Base-by-base conservation (phyloP, 2,113 vertebrate species). In the Tonatia bakeri region DNA sequence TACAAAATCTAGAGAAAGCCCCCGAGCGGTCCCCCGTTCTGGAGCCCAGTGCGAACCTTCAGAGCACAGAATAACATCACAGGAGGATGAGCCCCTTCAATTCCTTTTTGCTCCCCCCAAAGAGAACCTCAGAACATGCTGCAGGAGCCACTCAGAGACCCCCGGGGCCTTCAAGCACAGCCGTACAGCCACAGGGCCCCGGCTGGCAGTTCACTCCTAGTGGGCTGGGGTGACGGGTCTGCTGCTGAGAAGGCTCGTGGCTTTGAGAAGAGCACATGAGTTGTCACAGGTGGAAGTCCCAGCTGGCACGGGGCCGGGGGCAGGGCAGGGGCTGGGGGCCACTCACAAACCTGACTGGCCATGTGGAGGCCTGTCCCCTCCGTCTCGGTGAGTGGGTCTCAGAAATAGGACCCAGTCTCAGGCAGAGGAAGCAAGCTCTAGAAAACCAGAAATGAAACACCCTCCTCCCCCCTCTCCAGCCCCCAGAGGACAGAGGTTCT, bases 1-100 rank as follows among this genome's bases (percentile, higher is more conserved):
- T 95, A 97, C 97, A 97, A 97, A 96, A 96, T 75, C 85, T 92
- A 33, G 88, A 90, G 96, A 82, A 77, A 93, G 92, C 95, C 96
- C 96, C 95, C 33, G 84, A 50, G 87, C 2, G 52, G 96, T 67
- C 36, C 91, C 69, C 94, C 10, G 38, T 45, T 40, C 54, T 3
- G 0, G 91, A 88, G 94, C 86, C 82, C 40, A 4, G 50, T 14
- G 24, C 70, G 36, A 45, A 56, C 59, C 47, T 56, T 16, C 13
- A 45, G 61, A 36, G 64, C 24, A 0, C 38, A 43, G 94, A 33
- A 45, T 14, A 2, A 59, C 59, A 17, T 75, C 17, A 8, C 0
- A 2, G 61, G 73, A 22, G n/a, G 15, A 9, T 17, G 0, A 28
- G 56, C 50, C 24, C 81, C 86, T 2, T 40, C 33, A 8, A 9